Conservation (phyloP, 2,888 invertebrate species). For the Cheilosia vernalis region DNA sequence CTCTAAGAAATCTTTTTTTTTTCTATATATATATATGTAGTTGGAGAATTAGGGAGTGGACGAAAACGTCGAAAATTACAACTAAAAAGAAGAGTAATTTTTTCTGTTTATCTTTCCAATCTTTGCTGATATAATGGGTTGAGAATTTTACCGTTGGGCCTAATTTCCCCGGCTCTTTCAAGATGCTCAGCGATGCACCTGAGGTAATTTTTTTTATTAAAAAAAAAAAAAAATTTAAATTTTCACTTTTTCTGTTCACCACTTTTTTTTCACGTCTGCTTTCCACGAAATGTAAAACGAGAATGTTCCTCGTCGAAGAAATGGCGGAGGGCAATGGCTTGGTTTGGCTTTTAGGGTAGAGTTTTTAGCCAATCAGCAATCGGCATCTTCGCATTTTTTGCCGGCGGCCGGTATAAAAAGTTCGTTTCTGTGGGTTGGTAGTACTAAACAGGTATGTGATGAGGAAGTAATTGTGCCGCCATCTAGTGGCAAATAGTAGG, state of each 20-base stretch:
- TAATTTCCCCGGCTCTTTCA: constrained; percentile 59
- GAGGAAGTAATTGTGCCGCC: neutral
- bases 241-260: constrained; percentile 43
- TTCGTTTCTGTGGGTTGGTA: constrained; percentile 40
- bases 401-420: constrained; percentile 27
- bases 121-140: constrained; percentile 60
- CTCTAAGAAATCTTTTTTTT: constrained; percentile 36
- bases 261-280: constrained; percentile 43
- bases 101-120: constrained; percentile 66
- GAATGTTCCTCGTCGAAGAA: constrained; percentile 43
- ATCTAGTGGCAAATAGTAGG: constrained; percentile 2
- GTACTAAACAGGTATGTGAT: constrained; percentile 10
- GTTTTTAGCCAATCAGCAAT: constrained; percentile 51
- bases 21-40: constrained; percentile 37
- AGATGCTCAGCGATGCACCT: constrained; percentile 66
- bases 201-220: constrained; percentile 30
- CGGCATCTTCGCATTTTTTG: constrained; percentile 65
- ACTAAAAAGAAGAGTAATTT: constrained; percentile 46
- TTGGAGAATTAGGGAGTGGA: constrained; percentile 67
- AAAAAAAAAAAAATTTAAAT: constrained; percentile 35
- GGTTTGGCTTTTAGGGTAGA: constrained; percentile 35
- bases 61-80: constrained; percentile 73
- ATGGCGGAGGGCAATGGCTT: constrained; percentile 63
- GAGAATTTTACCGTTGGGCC: constrained; percentile 72
- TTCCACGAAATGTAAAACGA: constrained; percentile 57